Evolutionary conservation across 64 coral and sea anemone genomes (phyloP), one percentile per base, ranked within the genome.

Genomic region (Montipora cactus): DNA sequence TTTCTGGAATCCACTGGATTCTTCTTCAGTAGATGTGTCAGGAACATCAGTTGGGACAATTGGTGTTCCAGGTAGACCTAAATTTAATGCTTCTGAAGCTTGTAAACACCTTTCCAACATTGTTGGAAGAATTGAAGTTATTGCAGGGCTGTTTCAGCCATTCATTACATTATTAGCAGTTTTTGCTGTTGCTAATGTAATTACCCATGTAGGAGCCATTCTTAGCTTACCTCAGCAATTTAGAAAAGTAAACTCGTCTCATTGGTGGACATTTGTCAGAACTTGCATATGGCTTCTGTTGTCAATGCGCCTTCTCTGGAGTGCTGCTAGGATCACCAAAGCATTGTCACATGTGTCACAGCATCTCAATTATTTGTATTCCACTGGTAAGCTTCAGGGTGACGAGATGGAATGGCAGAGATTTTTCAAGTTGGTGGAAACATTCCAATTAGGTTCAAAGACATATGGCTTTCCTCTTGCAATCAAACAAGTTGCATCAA

Each of bases 391-490:
- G 61, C 84, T 98, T 49, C 87, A 93, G 70, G 96, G 96, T 3
- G 66, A 80, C 12, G 59, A 88, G 15, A 79, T 91, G 44, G 96
- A 98, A 11, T 98, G 96, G 96, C 94, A 93, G 22, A 89, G 80
- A 19, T 98, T 98, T 69, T 95, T 98, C 83, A 80, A 67, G 71
- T 67, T 98, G 53, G 87, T 93, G 25, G 78, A 95, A 21, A 95
- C 88, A 23, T 98, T 95, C 59, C 91, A 93, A 7, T 85, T 98
- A 51, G 89, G 94, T 50, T 73, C 91, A 13, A 78, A 88, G 45
- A 98, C 94, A 58, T 98, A 98, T 88, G 96, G 96, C 6, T 98
- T 98, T 74, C 96, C 96, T 25, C 92, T 98, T 52, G 91, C 94
- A 25, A 59, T 98, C 8, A 93, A 91, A 64, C 96, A 98, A 93